phyloP scores from a whole-genome alignment of 2,113 vertebrate species.

The Sinocyclocheilus anophthalmus region DNA sequence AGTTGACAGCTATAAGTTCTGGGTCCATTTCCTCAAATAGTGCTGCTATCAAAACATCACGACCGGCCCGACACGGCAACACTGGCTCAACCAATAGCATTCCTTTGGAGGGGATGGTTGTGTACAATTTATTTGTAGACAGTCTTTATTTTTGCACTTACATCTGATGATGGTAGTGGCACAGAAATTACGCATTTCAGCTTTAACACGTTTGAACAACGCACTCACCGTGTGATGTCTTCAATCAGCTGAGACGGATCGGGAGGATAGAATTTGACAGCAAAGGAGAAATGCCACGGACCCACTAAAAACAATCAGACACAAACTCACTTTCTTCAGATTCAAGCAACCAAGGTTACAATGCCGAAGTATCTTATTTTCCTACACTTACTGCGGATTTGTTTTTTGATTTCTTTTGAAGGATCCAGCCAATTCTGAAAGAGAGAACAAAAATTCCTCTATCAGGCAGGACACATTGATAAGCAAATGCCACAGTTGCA shows the following conservation, averaged over 20 bases:
- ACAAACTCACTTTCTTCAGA: conserved; percentile 3
- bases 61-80: neutral
- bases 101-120: neutral
- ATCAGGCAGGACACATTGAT: conserved; percentile 48
- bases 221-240: conserved; percentile 93
- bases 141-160: neutral
- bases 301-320: conserved; percentile 78
- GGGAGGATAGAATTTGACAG: conserved; percentile 98
- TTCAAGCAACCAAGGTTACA: neutral
- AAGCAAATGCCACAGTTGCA: conserved; percentile 18
- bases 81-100: neutral
- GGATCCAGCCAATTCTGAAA: conserved; percentile 93
- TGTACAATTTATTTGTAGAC: neutral
- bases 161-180: neutral
- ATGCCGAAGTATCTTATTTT: neutral
- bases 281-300: conserved; percentile 92
- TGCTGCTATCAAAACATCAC: neutral
- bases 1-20: neutral
- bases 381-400: conserved; percentile 90
- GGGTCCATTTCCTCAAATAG: neutral
- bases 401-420: conserved; percentile 99
- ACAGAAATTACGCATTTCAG: conserved; percentile 6
- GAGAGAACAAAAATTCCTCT: conserved; percentile 54
- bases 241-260: conserved; percentile 96
- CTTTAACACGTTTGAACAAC: neutral